phyloP scores from a whole-genome alignment of 2,113 vertebrate genomes.

The Anguilla rostrata region DNA sequence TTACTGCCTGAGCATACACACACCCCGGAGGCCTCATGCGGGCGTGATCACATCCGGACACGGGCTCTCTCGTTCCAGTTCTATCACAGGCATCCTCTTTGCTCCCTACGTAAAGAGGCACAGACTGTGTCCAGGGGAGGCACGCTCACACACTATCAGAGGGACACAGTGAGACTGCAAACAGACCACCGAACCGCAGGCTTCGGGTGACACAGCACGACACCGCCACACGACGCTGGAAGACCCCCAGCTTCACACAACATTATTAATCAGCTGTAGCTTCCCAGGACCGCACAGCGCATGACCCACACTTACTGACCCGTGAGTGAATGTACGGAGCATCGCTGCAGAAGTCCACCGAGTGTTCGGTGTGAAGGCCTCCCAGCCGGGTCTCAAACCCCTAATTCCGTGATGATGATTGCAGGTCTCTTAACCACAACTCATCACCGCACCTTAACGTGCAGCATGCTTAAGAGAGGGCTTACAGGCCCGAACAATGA shows the following conservation, averaged over 20 bases:
- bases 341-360: not conserved
- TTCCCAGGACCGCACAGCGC: too few relatives aligned
- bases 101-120: not conserved
- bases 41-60: not conserved
- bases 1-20: not conserved
- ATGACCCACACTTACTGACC: not conserved
- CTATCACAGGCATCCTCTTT: not conserved
- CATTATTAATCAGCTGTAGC: not conserved
- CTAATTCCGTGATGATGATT: not conserved
- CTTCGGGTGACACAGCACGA: not conserved
- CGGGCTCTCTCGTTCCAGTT: not conserved
- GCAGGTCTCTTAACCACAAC: not conserved
- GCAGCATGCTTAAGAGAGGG: not conserved
- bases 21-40: constrained; percentile 3
- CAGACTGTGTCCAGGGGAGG: not conserved
- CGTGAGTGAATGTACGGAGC: not conserved
- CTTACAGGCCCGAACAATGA: not conserved
- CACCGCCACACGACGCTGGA: too few relatives aligned
- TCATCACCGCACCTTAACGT: not conserved
- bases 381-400: not conserved
- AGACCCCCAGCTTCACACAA: not conserved
- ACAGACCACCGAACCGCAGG: not conserved
- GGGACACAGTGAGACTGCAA: not conserved
- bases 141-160: not conserved
- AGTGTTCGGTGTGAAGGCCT: too few relatives aligned